Evolutionary conservation across 2,797 vertebrate genomes (phyloP), one percentile per base, ranked within the genome.

Genomic region (Tenualosa thibaudeaui): DNA sequence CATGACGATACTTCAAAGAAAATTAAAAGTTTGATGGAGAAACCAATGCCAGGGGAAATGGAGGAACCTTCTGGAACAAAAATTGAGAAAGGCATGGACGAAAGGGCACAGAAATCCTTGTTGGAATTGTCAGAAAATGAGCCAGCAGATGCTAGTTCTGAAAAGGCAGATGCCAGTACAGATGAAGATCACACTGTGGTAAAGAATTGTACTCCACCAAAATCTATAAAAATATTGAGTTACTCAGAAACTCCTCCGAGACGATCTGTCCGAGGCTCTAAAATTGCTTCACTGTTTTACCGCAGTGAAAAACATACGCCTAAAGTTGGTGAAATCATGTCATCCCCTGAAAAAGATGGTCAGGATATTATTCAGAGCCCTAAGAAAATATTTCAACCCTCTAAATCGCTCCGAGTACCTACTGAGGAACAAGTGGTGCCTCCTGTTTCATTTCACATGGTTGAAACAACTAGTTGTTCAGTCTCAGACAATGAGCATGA

Each of bases 211-310:
- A 40, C 13, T 43, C 37, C 15, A 46, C 71, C 10, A 4, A 19
- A 78, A 78, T 78, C 71, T 19, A 78, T 15, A 43, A 75, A 7
- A 43, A 19, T 40, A 40, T 37, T 22, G 17, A 31, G 8, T 10
- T 37, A 37, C 68, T 43, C 37, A 19, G 68, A 75, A 75, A 19
- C 68, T 2, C 15, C 56, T n/a, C 22, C 8, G 0, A 78, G 71
- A 78, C 46, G 71, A 37, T 78, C 71, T 46, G 17, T 40, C 71
- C 37, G 71, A 78, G 37, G 40, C 71, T 78, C 71, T 46, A 78
- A 46, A 78, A 46, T 17, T 8, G 17, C 37, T 17, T 78, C 40
- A 6, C 40, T 7, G 19, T 78, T 78, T 78, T 22, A 46, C 40
- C 37, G 40, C 19, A 78, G 71, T 78, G 71, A 78, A 78, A 40